Percentiles rank a stretch among this genome's conserved stretches.
Evolutionary conservation across 2,113 vertebrate species (phyloP).

Genomic region (Gila orcuttii): DNA sequence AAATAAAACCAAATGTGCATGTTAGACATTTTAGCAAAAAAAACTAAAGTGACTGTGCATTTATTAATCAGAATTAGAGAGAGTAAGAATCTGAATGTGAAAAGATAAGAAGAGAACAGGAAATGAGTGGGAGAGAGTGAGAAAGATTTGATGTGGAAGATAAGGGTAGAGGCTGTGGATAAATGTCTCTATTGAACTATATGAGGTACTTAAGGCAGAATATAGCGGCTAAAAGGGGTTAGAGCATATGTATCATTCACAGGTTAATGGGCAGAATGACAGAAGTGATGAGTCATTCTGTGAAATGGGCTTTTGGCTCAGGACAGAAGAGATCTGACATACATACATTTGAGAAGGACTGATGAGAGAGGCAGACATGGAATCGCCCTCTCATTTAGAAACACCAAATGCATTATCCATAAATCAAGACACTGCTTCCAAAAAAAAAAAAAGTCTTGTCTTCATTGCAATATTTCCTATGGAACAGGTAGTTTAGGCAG

Average conservation of each 20-base stretch:
- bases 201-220: constrained; percentile 33
- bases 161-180: not conserved
- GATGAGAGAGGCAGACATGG: constrained; percentile 32
- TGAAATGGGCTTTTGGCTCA: constrained; percentile 29
- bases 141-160: constrained; percentile 4
- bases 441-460: not conserved
- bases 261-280: constrained; percentile 63
- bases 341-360: not conserved
- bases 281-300: constrained; percentile 57
- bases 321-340: constrained; percentile 17
- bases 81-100: not conserved
- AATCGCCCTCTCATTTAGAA: constrained; percentile 33
- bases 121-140: not conserved
- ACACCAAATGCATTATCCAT: not conserved
- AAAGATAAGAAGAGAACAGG: not conserved
- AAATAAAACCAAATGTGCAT: not conserved
- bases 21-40: not conserved
- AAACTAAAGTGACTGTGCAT: not conserved
- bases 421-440: constrained; percentile 1
- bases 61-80: not conserved
- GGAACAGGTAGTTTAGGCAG: too few species aligned
- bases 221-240: constrained; percentile 62
- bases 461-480: not conserved
- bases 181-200: constrained; percentile 10
- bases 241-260: constrained; percentile 68